Conservation (phyloP, 2,113 vertebrate species). For the Aspidoscelis tigris region DNA sequence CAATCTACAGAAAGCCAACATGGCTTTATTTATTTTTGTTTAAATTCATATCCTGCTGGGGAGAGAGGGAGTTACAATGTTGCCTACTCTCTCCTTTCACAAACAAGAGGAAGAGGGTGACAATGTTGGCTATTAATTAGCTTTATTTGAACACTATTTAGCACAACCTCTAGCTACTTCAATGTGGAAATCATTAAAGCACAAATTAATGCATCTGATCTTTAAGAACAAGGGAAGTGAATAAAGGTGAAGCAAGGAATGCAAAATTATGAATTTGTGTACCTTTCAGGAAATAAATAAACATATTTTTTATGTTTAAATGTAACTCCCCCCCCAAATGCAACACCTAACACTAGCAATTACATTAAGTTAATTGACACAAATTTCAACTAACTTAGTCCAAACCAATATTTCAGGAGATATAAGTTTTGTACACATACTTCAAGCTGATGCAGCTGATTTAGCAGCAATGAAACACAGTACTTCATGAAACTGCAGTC, state of each 20-base stretch:
- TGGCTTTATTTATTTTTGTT: background rate
- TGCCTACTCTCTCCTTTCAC: background rate
- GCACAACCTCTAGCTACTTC: background rate
- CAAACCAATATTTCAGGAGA: background rate
- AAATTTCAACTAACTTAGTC: background rate
- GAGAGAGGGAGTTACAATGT: no score
- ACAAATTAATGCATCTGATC: no score
- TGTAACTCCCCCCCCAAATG: background rate
- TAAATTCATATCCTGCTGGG: no score
- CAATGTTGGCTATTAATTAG: background rate
- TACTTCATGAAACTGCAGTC: background rate
- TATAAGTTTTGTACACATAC: background rate
- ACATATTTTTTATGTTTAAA: background rate
- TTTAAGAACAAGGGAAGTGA: background rate
- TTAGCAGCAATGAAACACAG: background rate
- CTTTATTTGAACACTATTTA: background rate
- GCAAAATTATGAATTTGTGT: no score
- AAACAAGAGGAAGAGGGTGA: background rate
- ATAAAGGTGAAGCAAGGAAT: background rate
- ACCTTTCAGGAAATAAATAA: background rate
- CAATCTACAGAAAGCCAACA: background rate
- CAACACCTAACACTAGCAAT: background rate
- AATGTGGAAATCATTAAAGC: background rate
- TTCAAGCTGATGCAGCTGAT: background rate
- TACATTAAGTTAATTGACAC: background rate